Percentiles rank a stretch among this genome's conserved stretches.
Evolutionary conservation across 2,113 vertebrate species (phyloP).

Genomic region (Periophthalmus modestus): DNA sequence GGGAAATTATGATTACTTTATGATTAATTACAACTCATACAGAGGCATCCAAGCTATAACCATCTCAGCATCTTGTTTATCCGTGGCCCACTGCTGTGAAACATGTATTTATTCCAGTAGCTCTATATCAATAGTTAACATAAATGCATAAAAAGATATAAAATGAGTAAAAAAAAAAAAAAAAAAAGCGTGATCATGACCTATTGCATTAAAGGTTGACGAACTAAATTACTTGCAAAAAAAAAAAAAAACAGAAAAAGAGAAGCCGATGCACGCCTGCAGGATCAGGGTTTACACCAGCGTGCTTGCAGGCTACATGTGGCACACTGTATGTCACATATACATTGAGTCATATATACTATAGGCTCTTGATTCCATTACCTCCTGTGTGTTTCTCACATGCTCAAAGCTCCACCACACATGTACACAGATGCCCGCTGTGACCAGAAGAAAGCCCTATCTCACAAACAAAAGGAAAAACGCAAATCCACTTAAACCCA

Average conservation of each 20-base stretch:
- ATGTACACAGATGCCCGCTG: conserved; percentile 22
- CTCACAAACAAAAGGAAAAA: conserved; percentile 53
- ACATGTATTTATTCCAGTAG: background rate
- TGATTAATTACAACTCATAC: background rate
- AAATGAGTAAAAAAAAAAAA: background rate
- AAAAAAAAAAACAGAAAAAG: background rate
- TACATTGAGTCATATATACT: background rate
- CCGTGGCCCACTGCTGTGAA: background rate
- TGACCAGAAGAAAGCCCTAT: conserved; percentile 27
- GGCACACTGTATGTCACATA: background rate
- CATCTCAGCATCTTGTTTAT: background rate
- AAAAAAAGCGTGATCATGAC: background rate
- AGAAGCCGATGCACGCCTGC: no score
- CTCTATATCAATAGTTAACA: no score
- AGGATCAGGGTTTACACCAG: no score
- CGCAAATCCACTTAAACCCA: conserved; percentile 54
- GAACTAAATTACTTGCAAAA: background rate
- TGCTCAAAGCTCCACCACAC: conserved; percentile 5
- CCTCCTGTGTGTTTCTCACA: conserved; percentile 16
- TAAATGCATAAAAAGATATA: no score
- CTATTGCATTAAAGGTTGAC: background rate
- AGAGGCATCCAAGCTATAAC: background rate
- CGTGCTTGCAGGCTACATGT: background rate
- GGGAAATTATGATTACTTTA: background rate
- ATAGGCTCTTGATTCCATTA: conserved; percentile 36